Base-by-base conservation (phyloP, 2,797 vertebrate species). In the Microctenopoma stevenorrisi region DNA sequence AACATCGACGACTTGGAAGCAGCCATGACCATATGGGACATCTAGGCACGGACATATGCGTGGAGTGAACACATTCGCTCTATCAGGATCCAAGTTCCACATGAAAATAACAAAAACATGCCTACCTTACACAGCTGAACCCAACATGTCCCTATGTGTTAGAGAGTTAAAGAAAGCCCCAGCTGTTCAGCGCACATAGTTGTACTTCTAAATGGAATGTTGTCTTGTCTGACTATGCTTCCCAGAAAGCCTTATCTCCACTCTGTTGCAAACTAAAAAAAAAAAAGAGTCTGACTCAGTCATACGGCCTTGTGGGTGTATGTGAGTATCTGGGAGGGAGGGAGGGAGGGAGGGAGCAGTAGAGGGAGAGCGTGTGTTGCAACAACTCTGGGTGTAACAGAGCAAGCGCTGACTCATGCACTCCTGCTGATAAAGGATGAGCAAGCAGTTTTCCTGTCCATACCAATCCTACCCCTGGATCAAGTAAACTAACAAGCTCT, bases 341-440 rank as follows among this genome's bases (percentile, higher is more conserved):
- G 33, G 48, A 47, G 83, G 38, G 74, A 37, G 74, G 33, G 44
- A 47, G 83, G 38, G 74, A 37, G 74, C 11, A 4, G 28, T 44
- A 44, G 15, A 16, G 42, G 14, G 42, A 44, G 42, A 44, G 30
- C 67, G 65, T 84, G 90, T 91, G 81, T 92, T 73, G 88, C 86
- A 90, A 92, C 89, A 85, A 22, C 57, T 85, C 82, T 90, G 91
- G 87, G 89, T 85, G 89, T 83, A 85, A 85, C 85, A 90, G 78
- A 89, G 60, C 78, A 62, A 74, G 50, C 88, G 95, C 95, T 96
- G 96, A 96, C 91, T 97, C 96, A 97, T 86, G 74, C 77, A 30
- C 81, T 89, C 88, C 72, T 94, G 94, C 95, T 95, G 95, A 96
- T 94, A 93, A 92, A 91, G 93, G 90, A 94, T 96, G 95, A 96